These are phyloP conservation scores for Hydrophis major DNA, from an alignment of 2,797 vertebrate genomes.

Conservation along the genomic window DNA sequence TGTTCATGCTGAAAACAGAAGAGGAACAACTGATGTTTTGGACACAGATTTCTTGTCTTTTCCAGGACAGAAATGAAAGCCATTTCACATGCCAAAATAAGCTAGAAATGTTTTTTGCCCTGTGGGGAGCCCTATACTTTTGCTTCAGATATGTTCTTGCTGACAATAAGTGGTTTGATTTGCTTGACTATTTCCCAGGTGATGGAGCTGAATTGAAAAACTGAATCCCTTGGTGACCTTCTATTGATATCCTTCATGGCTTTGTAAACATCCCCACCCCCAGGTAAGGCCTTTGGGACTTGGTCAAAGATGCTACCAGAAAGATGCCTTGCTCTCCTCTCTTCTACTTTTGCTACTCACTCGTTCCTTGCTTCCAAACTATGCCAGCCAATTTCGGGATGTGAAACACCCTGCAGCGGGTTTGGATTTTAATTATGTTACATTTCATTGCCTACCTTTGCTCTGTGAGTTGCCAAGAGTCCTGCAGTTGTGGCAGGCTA, in stretches of 20 bases:
- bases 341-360: neutral
- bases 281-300: neutral
- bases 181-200: neutral
- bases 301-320: neutral
- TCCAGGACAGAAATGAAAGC: slow-evolving; percentile 20
- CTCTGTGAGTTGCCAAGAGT: neutral
- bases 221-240: neutral
- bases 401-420: neutral
- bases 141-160: neutral
- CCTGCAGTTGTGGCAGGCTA: neutral
- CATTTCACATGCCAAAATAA: neutral
- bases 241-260: neutral
- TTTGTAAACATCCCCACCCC: neutral
- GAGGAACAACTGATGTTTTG: slow-evolving; percentile 35
- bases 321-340: neutral
- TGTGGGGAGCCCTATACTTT: neutral
- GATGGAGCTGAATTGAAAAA: neutral
- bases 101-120: slow-evolving; percentile 34
- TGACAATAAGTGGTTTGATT: neutral
- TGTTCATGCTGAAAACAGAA: slow-evolving; percentile 1
- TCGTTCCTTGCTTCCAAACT: neutral
- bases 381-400: neutral
- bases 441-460: neutral
- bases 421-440: neutral
- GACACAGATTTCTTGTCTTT: slow-evolving; percentile 37